Conservation (phyloP, 2,888 invertebrate genomes). For the Tetramorium bicarinatum region DNA sequence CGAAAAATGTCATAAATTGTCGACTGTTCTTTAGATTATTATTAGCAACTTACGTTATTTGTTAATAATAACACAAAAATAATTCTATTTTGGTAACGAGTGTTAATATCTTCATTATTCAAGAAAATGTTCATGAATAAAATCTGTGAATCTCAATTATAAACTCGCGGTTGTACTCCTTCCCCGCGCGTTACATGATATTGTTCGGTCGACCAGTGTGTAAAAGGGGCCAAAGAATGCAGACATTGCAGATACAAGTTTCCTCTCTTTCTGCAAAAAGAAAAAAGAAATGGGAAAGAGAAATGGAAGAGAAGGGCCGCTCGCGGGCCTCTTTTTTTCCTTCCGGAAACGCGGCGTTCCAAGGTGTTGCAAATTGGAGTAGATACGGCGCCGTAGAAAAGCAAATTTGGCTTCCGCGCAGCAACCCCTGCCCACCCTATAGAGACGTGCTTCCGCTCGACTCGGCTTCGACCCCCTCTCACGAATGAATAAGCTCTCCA, state of each 20-base stretch:
- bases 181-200: background rate
- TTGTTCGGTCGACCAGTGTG: conserved; percentile 19
- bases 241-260: conserved; percentile 39
- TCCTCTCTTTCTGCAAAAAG: conserved; percentile 53
- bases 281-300: background rate
- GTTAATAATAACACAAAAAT: background rate
- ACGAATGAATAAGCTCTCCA: conserved; percentile 73
- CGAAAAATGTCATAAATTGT: conserved; percentile 3
- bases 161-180: background rate
- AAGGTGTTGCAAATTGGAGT: conserved; percentile 75
- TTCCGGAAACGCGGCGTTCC: conserved; percentile 47
- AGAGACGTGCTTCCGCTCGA: conserved; percentile 44
- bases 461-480: conserved; percentile 19
- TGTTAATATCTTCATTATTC: background rate
- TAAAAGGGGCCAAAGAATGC: conserved; percentile 39
- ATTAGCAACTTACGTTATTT: background rate
- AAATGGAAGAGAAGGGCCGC: conserved; percentile 33
- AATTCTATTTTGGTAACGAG: background rate
- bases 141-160: conserved; percentile 2
- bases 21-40: background rate
- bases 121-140: background rate
- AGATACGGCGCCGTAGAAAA: conserved; percentile 73
- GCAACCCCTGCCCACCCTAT: background rate
- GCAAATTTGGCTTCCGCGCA: conserved; percentile 76
- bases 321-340: conserved; percentile 63